These are phyloP conservation scores for Lasioglossum marginatum DNA, from an alignment of 2,888 invertebrate genomes.

Conservation along the genomic window DNA sequence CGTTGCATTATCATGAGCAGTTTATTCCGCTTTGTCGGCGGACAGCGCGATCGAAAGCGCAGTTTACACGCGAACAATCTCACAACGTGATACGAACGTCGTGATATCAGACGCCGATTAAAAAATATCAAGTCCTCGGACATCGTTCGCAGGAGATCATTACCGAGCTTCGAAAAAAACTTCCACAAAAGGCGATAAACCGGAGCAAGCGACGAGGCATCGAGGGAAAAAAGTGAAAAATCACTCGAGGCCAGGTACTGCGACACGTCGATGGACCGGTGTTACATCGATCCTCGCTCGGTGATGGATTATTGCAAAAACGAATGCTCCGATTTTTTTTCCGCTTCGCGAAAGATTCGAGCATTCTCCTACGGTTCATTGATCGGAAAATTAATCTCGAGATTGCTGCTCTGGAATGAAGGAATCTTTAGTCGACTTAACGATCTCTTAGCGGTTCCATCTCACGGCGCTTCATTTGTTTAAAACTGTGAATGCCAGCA, in stretches of 20 bases:
- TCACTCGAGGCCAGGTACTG: neutral
- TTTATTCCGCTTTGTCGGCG: neutral
- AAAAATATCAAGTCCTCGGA: neutral
- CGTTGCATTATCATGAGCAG: neutral
- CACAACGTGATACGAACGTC: neutral
- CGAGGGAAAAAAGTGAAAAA: neutral
- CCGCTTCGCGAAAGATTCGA: neutral
- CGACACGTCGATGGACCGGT: neutral
- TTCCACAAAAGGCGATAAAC: neutral
- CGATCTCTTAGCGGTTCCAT: neutral
- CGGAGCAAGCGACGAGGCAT: neutral
- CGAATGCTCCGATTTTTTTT: neutral
- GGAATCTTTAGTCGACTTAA: neutral
- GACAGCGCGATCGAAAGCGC: constrained; percentile 17
- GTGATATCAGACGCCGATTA: neutral
- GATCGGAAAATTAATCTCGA: constrained; percentile 18
- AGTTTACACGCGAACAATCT: neutral
- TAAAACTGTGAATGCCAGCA: neutral
- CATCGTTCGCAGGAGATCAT: neutral
- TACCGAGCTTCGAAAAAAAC: neutral
- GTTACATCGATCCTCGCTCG: neutral
- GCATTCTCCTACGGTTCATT: neutral
- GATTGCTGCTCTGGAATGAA: neutral
- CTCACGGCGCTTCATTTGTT: neutral
- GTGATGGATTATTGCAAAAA: constrained; percentile 27